phyloP scores from a whole-genome alignment of 1,140 invertebrate species.

The Tribolium castaneum region DNA sequence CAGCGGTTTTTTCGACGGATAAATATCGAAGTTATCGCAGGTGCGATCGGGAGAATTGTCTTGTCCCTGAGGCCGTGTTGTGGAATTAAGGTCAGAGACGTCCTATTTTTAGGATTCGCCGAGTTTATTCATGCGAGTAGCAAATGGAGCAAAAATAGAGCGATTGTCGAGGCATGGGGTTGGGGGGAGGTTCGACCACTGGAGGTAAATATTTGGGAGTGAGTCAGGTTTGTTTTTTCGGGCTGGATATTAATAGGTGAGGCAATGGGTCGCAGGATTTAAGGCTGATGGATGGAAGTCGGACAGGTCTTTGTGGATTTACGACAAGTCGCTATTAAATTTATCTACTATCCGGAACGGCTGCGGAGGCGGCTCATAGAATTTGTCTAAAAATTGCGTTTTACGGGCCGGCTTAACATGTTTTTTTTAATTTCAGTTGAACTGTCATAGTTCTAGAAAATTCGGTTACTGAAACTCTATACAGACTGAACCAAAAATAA shows the following conservation, averaged over 20 bases:
- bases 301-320: not conserved
- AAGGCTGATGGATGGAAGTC: not conserved
- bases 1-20: not conserved
- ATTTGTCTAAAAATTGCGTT: slow-evolving; percentile 32
- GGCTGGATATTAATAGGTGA: not conserved
- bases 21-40: not conserved
- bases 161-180: not conserved
- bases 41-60: not conserved
- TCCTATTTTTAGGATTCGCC: slow-evolving; percentile 11
- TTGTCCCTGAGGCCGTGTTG: not conserved
- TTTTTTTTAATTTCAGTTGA: no score
- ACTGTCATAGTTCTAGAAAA: not conserved
- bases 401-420: not conserved
- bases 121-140: slow-evolving; percentile 29
- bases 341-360: not conserved
- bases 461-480: not conserved
- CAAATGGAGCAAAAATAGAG: slow-evolving; percentile 4
- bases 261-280: not conserved
- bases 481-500: no score
- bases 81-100: slow-evolving; percentile 27
- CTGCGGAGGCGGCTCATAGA: not conserved
- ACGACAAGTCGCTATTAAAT: slow-evolving; percentile 20
- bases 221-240: slow-evolving; percentile 24
- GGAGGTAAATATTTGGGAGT: slow-evolving; percentile 7
- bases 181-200: not conserved